Conservation (phyloP, 2,113 vertebrate species). For the Apus apus region DNA sequence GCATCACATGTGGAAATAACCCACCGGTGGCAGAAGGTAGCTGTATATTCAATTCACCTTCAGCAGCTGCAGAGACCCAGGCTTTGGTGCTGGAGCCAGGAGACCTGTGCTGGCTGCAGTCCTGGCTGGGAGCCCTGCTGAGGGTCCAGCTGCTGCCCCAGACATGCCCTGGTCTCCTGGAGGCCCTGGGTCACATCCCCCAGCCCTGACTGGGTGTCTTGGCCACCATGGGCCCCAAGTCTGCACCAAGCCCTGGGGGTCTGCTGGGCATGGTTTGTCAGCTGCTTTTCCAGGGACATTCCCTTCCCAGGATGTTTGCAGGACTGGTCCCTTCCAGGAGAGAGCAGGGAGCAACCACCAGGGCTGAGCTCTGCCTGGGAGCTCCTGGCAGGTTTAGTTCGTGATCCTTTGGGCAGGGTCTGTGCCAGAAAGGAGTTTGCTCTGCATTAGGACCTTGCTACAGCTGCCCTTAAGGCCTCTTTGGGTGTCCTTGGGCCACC, state of each 20-base stretch:
- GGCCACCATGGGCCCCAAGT: fast-evolving
- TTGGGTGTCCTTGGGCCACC: no score
- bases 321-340: neutral
- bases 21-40: neutral
- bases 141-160: neutral
- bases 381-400: neutral
- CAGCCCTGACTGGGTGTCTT: no score
- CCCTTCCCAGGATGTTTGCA: neutral
- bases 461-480: neutral
- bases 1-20: neutral
- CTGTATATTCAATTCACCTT: neutral
- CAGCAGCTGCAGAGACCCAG: neutral
- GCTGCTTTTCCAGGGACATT: neutral
- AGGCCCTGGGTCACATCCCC: no score
- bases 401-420: neutral
- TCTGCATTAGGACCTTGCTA: neutral
- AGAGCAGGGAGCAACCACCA: fast-evolving
- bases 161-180: neutral
- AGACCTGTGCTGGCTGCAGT: neutral
- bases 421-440: neutral
- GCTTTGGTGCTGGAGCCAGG: neutral
- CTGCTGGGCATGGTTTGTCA: neutral
- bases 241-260: neutral
- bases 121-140: neutral
- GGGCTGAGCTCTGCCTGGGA: neutral